Percentiles rank a stretch among this genome's conserved stretches.
Conservation (phyloP, 2,888 invertebrate species). For the Lapara coniferarum region DNA sequence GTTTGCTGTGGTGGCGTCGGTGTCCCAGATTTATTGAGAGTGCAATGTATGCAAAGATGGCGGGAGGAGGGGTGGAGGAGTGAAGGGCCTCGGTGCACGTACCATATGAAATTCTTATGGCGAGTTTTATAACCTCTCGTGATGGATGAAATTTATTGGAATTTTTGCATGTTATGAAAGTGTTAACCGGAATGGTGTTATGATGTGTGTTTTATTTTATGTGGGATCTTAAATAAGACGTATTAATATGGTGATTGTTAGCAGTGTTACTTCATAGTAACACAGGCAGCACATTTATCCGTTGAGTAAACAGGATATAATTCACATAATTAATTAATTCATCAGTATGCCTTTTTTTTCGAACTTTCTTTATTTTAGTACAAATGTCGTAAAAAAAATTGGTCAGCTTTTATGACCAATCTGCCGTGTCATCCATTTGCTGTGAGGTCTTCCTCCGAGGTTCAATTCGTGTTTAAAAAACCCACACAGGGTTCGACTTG, state of each 20-base stretch:
- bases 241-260: too few species aligned
- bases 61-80: background rate
- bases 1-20: background rate
- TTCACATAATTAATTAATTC: too few species aligned
- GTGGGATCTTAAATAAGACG: too few species aligned
- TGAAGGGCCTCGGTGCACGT: background rate
- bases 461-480: background rate
- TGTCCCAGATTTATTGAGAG: conserved; percentile 10
- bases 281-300: too few species aligned
- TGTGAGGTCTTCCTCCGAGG: background rate
- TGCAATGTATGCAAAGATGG: conserved; percentile 1
- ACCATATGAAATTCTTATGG: conserved; percentile 20
- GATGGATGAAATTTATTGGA: conserved; percentile 16
- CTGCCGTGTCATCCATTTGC: too few species aligned
- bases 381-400: too few species aligned
- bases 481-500: too few species aligned
- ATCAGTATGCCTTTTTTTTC: too few species aligned
- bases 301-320: too few species aligned
- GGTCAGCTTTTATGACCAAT: too few species aligned
- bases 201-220: background rate
- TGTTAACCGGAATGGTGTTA: background rate
- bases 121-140: conserved; percentile 13
- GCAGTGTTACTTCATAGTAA: too few species aligned
- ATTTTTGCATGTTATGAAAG: background rate
- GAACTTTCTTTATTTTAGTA: too few species aligned